These are phyloP conservation scores for Spilogale gracilis DNA, from an alignment of 2,113 vertebrate genomes.

Conservation along the genomic window DNA sequence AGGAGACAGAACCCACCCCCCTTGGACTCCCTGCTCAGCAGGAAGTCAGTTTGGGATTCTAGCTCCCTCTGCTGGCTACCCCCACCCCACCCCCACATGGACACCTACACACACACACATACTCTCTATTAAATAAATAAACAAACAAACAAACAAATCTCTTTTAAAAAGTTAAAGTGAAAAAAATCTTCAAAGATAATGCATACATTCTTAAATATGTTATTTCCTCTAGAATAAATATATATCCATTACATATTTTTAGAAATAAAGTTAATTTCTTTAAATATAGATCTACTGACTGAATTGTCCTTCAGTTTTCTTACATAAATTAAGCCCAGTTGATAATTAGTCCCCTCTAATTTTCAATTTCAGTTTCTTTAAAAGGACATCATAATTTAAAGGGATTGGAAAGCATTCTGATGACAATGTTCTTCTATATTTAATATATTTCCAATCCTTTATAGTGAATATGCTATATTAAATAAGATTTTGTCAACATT, in stretches of 20 bases:
- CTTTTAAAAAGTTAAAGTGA: neutral
- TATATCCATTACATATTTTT: neutral
- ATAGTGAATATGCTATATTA: neutral
- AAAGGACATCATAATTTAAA: neutral
- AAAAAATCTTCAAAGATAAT: constrained; percentile 22
- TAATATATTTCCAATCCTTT: neutral
- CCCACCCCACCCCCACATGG: neutral
- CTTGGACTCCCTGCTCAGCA: neutral
- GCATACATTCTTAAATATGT: neutral
- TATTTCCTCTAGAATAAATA: neutral
- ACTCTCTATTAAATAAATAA: neutral
- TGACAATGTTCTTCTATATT: neutral
- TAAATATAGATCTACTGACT: neutral
- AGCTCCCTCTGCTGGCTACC: neutral
- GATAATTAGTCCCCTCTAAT: neutral
- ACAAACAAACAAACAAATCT: neutral
- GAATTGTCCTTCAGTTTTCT: neutral
- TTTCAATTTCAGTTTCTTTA: neutral
- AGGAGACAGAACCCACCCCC: neutral
- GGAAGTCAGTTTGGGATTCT: neutral
- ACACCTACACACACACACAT: fast-evolving
- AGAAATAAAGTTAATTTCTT: constrained; percentile 42
- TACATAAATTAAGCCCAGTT: neutral
- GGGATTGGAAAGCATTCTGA: neutral
- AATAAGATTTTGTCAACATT: neutral